Evolutionary conservation across 2,888 invertebrate genomes (phyloP).

Genomic region (Heliconius cydno): DNA sequence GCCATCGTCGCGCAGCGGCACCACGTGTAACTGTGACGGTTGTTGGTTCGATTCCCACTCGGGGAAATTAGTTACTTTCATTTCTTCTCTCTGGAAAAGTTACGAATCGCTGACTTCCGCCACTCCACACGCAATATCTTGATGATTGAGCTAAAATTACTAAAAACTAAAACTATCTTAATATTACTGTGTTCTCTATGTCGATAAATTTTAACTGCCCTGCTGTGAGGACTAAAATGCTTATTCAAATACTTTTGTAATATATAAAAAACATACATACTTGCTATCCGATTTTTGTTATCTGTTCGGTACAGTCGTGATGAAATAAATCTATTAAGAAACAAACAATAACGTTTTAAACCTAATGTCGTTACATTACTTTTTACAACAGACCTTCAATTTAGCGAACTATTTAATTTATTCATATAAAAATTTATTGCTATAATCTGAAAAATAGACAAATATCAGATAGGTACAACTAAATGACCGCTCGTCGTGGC

Average conservation of each 20-base stretch:
- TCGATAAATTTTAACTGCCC: too few species aligned
- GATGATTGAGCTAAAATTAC: too few species aligned
- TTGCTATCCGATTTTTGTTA: too few species aligned
- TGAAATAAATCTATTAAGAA: not conserved
- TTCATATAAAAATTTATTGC: not conserved
- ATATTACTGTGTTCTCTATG: too few species aligned
- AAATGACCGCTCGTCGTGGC: not conserved
- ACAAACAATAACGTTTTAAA: conserved; percentile 12
- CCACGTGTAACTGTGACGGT: not conserved
- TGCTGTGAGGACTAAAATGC: too few species aligned
- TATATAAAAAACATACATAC: too few species aligned
- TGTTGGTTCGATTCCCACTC: not conserved
- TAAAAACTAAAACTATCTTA: too few species aligned
- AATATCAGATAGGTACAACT: not conserved
- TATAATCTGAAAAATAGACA: not conserved
- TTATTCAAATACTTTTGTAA: too few species aligned
- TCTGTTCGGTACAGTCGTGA: not conserved
- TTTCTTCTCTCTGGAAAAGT: not conserved
- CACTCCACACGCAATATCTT: not conserved
- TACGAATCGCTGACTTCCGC: not conserved
- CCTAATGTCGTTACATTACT: not conserved
- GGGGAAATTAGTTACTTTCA: not conserved
- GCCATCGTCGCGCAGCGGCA: not conserved
- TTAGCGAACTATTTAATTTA: not conserved
- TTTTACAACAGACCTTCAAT: conserved; percentile 13